These are phyloP conservation scores for Sciaenops ocellatus DNA, from an alignment of 2,797 vertebrate genomes.

Conservation along the genomic window DNA sequence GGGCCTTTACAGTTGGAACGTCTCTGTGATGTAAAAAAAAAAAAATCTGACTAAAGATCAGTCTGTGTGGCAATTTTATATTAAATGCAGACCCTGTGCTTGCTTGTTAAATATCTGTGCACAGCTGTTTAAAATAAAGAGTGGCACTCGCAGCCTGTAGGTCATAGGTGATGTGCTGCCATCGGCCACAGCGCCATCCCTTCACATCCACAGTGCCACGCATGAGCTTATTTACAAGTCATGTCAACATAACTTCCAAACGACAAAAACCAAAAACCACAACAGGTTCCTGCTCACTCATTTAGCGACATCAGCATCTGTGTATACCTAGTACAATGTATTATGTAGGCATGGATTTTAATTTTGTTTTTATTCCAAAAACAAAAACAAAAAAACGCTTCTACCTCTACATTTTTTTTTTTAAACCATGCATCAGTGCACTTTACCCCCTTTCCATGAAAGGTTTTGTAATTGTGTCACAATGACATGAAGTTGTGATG, in stretches of 20 bases:
- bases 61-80: slow-evolving; percentile 52
- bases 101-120: slow-evolving; percentile 52
- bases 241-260: slow-evolving; percentile 36
- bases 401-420: slow-evolving; percentile 75
- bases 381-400: slow-evolving; percentile 52
- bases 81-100: slow-evolving; percentile 47
- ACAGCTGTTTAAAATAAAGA: slow-evolving; percentile 53
- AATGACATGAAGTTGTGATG: slow-evolving; percentile 71
- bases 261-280: slow-evolving; percentile 55
- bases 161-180: slow-evolving; percentile 39
- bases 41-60: slow-evolving; percentile 10
- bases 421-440: slow-evolving; percentile 50
- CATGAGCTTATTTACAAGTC: slow-evolving; percentile 52
- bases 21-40: slow-evolving; percentile 4
- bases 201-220: slow-evolving; percentile 58
- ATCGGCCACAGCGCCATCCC: slow-evolving; percentile 22
- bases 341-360: slow-evolving; percentile 39
- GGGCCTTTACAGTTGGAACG: slow-evolving; percentile 14
- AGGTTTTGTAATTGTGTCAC: slow-evolving; percentile 77
- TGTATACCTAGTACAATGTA: slow-evolving; percentile 42
- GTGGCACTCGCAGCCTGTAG: slow-evolving; percentile 56
- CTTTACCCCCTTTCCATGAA: slow-evolving; percentile 78
- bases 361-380: slow-evolving; percentile 26
- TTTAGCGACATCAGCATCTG: slow-evolving; percentile 31
- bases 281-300: slow-evolving; percentile 31